Conservation (phyloP, 2,797 vertebrate species). For the Luscinia luscinia region DNA sequence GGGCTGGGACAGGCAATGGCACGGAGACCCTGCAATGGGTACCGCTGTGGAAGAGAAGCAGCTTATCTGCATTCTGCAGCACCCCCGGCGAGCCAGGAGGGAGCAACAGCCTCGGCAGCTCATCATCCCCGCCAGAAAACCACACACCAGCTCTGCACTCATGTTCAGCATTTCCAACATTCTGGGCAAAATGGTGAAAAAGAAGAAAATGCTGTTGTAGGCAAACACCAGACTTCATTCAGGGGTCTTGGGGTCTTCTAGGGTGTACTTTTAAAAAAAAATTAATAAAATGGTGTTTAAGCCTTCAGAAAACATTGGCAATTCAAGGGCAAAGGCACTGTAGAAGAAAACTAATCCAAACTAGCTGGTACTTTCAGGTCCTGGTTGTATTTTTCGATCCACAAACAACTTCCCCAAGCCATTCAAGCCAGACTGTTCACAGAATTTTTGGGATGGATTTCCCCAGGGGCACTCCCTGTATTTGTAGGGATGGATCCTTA, state of each 20-base stretch:
- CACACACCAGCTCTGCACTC: neutral
- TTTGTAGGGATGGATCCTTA: neutral
- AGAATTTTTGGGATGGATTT: neutral
- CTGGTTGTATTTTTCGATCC: neutral
- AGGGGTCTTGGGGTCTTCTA: neutral
- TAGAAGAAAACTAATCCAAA: neutral
- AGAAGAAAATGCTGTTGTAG: neutral
- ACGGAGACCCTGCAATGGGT: neutral
- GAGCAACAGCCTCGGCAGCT: accelerated
- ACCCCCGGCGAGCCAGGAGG: accelerated
- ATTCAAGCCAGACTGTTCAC: neutral
- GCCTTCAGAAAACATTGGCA: neutral
- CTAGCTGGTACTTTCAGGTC: neutral
- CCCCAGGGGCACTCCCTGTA: neutral
- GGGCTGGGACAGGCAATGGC: neutral
- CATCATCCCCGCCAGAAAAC: neutral
- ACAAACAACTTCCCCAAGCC: neutral
- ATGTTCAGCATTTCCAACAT: neutral
- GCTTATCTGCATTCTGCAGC: slow-evolving; percentile 27
- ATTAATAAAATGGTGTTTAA: neutral
- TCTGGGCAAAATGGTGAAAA: neutral
- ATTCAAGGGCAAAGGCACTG: neutral
- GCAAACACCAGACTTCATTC: neutral
- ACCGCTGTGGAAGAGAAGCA: neutral
- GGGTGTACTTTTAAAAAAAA: neutral